Evolutionary conservation across 2,113 vertebrate genomes (phyloP).

Genomic region (Neodontobutis hainanensis): DNA sequence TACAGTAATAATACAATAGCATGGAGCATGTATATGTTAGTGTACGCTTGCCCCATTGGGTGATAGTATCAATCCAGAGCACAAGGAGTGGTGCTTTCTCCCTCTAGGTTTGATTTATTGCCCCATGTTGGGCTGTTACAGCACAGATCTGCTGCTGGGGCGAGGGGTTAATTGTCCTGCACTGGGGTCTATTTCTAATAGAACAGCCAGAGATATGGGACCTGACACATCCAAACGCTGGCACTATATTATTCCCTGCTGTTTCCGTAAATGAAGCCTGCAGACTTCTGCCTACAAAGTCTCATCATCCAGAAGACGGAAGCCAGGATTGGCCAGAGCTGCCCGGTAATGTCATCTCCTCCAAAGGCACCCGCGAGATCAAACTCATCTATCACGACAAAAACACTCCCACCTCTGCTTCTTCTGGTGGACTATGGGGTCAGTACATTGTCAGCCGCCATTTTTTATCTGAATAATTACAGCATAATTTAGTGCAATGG

Average conservation of each 20-base stretch:
- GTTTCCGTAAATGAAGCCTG: constrained; percentile 69
- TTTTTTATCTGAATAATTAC: constrained; percentile 73
- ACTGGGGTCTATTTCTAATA: constrained; percentile 75
- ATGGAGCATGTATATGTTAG: constrained; percentile 30
- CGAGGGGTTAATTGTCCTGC: constrained; percentile 74
- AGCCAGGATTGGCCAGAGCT: constrained; percentile 29
- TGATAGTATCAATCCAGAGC: constrained; percentile 41
- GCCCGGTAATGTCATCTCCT: constrained; percentile 59
- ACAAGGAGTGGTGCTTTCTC: constrained; percentile 42
- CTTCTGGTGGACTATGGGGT: constrained; percentile 35
- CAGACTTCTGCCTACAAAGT: constrained; percentile 55
- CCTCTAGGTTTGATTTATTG: constrained; percentile 72
- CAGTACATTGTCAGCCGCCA: constrained; percentile 44
- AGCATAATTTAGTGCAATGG: constrained; percentile 66
- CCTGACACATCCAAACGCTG: constrained; percentile 67
- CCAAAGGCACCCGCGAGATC: constrained; percentile 27
- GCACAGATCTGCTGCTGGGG: constrained; percentile 65
- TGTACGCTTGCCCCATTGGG: constrained; percentile 36
- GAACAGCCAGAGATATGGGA: constrained; percentile 72
- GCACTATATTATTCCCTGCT: constrained; percentile 71
- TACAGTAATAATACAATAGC: constrained; percentile 50
- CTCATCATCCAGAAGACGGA: constrained; percentile 47
- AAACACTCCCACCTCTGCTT: constrained; percentile 34
- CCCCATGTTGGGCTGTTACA: constrained; percentile 60
- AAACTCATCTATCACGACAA: constrained; percentile 60